Evolutionary conservation across 1,140 invertebrate genomes (phyloP), one percentile per base, ranked within the genome.

Genomic region (Rhyzopertha dominica): DNA sequence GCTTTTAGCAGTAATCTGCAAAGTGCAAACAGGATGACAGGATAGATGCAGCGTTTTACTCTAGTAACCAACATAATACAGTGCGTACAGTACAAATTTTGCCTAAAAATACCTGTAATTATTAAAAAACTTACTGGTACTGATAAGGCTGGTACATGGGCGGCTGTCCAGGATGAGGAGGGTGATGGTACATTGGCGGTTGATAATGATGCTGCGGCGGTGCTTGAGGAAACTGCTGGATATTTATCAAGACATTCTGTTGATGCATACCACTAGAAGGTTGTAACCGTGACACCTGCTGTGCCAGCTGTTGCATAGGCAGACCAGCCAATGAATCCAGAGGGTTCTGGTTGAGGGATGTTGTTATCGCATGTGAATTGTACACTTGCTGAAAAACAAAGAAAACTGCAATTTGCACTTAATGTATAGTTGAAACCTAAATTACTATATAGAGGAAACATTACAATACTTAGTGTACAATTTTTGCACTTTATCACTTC

Each of bases 211-310:
- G 54, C 14, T 42, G 61, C 14, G 55, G 61, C 2, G 59, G 61
- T 12, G 56, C 51, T 30, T 58, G 56, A 12, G 59, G 63, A 40
- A 67, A 67, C 45, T 67, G 65, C 37, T 67, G 65, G 14, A 67
- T 67, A 43, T 67, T 67, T 9, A 67, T 67, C 8, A 67, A 49
- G n/a, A 67, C 65, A 41, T 67, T 67, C 34, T 67, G 65, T 48
- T 67, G 65, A 30, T 66, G 65, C 52, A 67, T 49, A 12, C 61
- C 59, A 40, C 48, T 43, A 17, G 48, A 40, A 4, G 62, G 53
- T 39, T 65, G 63, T 16, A 67, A 41, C 9, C 65, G 48, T 3
- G 62, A 63, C 13, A 67, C 65, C 29, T 67, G 65, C 28, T 67
- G 59, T 2, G 65, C 63, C 17, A 67, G 34, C 24, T 63, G 61